Evolutionary conservation across 2,797 vertebrate genomes (phyloP).

Genomic region (Sebastiscus tertius): DNA sequence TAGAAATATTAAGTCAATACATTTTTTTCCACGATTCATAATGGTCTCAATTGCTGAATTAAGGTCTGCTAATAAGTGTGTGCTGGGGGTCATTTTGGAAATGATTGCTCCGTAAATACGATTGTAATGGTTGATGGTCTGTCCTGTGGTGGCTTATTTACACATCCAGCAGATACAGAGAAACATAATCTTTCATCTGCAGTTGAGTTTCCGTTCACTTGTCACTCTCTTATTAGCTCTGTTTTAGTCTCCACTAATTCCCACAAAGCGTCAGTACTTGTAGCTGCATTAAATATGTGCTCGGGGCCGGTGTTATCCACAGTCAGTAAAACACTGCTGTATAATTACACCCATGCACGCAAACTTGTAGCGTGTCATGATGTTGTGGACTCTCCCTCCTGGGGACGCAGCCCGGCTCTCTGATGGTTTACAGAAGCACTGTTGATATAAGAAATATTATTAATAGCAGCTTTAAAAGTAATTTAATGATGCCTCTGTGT

Average conservation of each 20-base stretch:
- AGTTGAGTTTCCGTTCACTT: neutral
- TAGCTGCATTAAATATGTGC: conserved; percentile 19
- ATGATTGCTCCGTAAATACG: neutral
- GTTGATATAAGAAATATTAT: neutral
- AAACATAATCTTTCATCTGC: neutral
- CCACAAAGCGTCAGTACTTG: neutral
- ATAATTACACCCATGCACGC: conserved; percentile 62
- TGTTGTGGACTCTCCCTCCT: conserved; percentile 19
- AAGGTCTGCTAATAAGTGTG: no score
- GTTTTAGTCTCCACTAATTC: neutral
- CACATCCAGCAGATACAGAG: neutral
- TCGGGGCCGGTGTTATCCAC: conserved; percentile 25
- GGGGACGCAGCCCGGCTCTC: conserved; percentile 8
- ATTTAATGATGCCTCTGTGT: neutral
- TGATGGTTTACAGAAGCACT: conserved; percentile 21
- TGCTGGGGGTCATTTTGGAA: neutral
- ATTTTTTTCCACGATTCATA: neutral
- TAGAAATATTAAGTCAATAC: neutral
- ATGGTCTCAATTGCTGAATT: neutral
- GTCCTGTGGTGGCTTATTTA: neutral
- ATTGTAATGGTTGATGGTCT: neutral
- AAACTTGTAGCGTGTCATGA: conserved; percentile 24
- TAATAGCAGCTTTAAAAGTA: neutral
- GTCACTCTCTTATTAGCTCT: neutral
- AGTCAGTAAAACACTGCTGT: conserved; percentile 26